Evolutionary conservation across 2,888 invertebrate genomes (phyloP).

Genomic region (Lasioglossum morio): DNA sequence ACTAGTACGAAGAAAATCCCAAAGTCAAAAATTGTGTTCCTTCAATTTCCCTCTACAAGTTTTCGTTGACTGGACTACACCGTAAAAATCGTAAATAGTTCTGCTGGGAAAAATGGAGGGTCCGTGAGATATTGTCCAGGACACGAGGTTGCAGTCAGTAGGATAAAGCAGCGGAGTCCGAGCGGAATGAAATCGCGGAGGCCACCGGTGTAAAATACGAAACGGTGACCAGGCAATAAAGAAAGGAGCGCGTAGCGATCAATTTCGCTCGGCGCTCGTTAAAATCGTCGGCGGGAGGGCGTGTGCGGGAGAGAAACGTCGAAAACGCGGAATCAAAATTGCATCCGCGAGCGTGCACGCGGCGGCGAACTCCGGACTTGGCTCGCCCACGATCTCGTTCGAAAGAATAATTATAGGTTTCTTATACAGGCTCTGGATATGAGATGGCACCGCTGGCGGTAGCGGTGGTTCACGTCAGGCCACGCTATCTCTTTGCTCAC

Average conservation of each 20-base stretch:
- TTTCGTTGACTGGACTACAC: too few species aligned
- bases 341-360: slow-evolving; percentile 31
- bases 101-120: background rate
- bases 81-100: background rate
- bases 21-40: too few species aligned
- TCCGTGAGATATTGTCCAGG: background rate
- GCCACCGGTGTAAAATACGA: background rate
- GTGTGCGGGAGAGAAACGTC: slow-evolving; percentile 14
- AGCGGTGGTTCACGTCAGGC: slow-evolving; percentile 61
- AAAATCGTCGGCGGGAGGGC: slow-evolving; percentile 16
- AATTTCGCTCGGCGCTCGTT: background rate
- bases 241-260: background rate
- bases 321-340: slow-evolving; percentile 44
- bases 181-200: background rate
- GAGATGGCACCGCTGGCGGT: slow-evolving; percentile 65
- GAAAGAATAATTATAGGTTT: slow-evolving; percentile 76
- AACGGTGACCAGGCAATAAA: background rate
- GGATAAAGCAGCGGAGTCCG: background rate
- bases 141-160: background rate
- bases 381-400: slow-evolving; percentile 69
- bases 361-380: slow-evolving; percentile 22
- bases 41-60: too few species aligned
- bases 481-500: slow-evolving; percentile 69
- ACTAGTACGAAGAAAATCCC: too few species aligned
- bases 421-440: slow-evolving; percentile 37